phyloP scores from a whole-genome alignment of 2,113 vertebrate species.

The Lanius collurio region DNA sequence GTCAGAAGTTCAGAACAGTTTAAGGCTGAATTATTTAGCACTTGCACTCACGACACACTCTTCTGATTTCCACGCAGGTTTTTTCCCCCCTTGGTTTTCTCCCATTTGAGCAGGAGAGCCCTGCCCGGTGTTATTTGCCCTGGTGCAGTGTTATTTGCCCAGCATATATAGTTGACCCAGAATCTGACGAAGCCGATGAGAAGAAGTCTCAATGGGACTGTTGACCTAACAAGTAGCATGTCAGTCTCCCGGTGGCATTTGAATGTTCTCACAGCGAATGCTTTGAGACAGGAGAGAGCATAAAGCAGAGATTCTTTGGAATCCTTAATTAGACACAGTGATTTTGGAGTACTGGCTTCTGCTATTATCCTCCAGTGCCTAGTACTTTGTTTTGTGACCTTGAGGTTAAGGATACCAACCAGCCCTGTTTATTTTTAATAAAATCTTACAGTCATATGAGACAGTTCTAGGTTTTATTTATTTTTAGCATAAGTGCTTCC shows the following conservation, averaged over 20 bases:
- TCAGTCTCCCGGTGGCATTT: conserved; percentile 63
- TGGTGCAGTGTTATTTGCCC: conserved; percentile 29
- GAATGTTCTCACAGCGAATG: conserved; percentile 34
- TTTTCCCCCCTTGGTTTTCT: neutral
- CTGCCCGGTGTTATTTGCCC: neutral
- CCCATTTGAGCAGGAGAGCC: neutral
- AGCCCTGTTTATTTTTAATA: conserved; percentile 61
- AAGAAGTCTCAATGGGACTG: conserved; percentile 49
- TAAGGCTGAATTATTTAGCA: conserved; percentile 63
- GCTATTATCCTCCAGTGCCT: conserved; percentile 5
- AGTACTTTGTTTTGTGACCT: conserved; percentile 40
- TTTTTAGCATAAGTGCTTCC: conserved; percentile 51
- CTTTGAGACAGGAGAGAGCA: conserved; percentile 29
- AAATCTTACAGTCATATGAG: conserved; percentile 55
- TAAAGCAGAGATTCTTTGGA: conserved; percentile 46
- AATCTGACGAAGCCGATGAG: neutral
- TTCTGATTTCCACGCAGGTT: neutral
- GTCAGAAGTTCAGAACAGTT: conserved; percentile 56
- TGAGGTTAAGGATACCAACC: conserved; percentile 52
- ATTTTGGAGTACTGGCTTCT: conserved; percentile 32
- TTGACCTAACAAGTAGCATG: conserved; percentile 59
- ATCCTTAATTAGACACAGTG: conserved; percentile 57
- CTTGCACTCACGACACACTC: neutral
- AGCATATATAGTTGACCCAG: conserved; percentile 25
- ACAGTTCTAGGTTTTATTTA: conserved; percentile 53